Evolutionary conservation across 1,140 invertebrate genomes (phyloP), one percentile per base, ranked within the genome.

Genomic region (silkworm (Bombyx mori)): DNA sequence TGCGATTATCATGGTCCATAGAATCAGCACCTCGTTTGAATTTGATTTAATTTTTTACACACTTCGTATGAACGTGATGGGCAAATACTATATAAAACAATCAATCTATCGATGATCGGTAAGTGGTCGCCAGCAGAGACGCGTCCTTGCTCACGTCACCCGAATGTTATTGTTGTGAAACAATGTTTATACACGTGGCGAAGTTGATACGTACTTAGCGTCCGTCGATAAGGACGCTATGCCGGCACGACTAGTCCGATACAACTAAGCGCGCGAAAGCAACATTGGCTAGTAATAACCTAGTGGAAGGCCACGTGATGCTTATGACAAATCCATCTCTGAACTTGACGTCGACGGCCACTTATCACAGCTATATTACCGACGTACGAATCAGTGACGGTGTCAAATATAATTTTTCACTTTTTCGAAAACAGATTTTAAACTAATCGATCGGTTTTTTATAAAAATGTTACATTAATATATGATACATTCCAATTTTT

Each of bases 171-270:
- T 81, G 77, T 85, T 79, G 77, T 81, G 77, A 75, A 77, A 82
- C 79, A 82, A 73, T 82, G 79, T 85, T 80, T 82, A 76, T 77
- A 79, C 83, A 86, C 83, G 81, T 84, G 83, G 79, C 72, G 73
- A 62, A 73, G 73, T 76, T 77, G 73, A 71, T 75, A 72, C 73
- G 75, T 54, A 69, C 69, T 73, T 70, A 66, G 60, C 63, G 66
- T 74, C 59, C 71, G 69, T 52, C 71, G 75, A 75, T 75, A 75
- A 77, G 71, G 71, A 78, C 71, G 75, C 68, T 73, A 62, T 69
- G 71, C 72, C 73, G 65, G 71, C 77, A 68, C 80, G 78, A 65
- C 63, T 71, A 66, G 69, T 65, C 70, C 72, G 73, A 66, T 69
- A 68, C 75, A 69, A 86, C 81, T 86, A 82, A 84, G 26, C 80